Evolutionary conservation across 2,888 invertebrate genomes (phyloP).

Genomic region (Meteorus cinctellus): DNA sequence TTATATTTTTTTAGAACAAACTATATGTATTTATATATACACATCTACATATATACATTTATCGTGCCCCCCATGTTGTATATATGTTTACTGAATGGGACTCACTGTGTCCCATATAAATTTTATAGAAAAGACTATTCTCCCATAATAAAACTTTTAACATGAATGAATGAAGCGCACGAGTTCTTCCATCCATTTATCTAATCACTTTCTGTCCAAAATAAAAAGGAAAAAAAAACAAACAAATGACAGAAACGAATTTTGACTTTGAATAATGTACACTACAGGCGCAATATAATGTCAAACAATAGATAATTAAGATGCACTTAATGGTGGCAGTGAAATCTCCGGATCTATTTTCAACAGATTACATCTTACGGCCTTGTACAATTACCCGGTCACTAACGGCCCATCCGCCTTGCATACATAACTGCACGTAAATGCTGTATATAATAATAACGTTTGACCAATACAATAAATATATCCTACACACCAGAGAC

Average conservation of each 20-base stretch:
- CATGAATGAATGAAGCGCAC: not conserved
- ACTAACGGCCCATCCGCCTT: not conserved
- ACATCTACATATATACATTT: conserved; percentile 45
- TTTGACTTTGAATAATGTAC: not conserved
- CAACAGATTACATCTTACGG: conserved; percentile 33
- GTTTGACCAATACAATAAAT: conserved; percentile 7
- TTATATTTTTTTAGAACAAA: conserved; percentile 21
- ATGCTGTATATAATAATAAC: not conserved
- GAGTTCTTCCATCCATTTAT: not conserved
- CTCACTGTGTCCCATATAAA: conserved; percentile 15
- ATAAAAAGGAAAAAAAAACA: not conserved
- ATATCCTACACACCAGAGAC: not conserved
- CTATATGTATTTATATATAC: conserved; percentile 17
- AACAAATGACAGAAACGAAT: not conserved
- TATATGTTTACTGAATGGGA: conserved; percentile 3
- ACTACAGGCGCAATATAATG: not conserved
- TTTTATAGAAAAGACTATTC: conserved; percentile 2
- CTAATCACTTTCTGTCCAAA: not conserved
- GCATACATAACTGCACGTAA: conserved; percentile 3
- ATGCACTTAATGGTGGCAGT: conserved; percentile 9
- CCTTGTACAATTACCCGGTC: conserved; percentile 25
- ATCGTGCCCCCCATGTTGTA: conserved; percentile 16
- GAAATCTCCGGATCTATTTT: conserved; percentile 33
- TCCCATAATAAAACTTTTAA: conserved; percentile 4
- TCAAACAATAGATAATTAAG: conserved; percentile 29